Evolutionary conservation across 2,888 invertebrate species (phyloP), one percentile per base, ranked within the genome.

Genomic region (Brachyptera putata): DNA sequence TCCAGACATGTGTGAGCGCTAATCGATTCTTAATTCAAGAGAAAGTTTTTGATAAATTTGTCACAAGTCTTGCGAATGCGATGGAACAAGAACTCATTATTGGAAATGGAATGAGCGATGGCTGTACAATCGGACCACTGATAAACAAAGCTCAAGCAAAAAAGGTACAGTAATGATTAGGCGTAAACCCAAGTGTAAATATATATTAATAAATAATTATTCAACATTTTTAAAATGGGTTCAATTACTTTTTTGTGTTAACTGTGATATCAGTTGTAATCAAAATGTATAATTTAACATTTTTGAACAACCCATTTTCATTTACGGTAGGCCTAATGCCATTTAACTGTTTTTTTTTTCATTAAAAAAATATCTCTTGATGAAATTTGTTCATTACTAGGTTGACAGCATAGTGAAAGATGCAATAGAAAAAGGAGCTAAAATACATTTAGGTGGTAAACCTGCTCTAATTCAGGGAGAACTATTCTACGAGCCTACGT

Each of bases 1-100:
- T 67, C 21, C 71, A 97, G 79, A 93, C 99, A 0, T 99, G 99
- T 75, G 87, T 99, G 3, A 90, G 95, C 61, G 87, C 97, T 0
- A 99, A 99, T 73, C 80, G 95, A 68, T 89, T 95, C 69, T 82
- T 91, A 64, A 82, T 95, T 22, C 91, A 95, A 70, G 83, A 85
- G 65, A 79, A 81, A 57, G 75, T 97, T 24, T 89, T 86, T 74
- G 89, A 95, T 65, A 72, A 83, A 67, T 98, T 97, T 77, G 80
- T 95, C 0, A 74, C 77, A 1, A 84, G 84, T 67, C 79, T 98
- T 49, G 80, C 83, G 43, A 76, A 78, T 16, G 82, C 80, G 56
- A 89, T 96, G 64, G 75, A 79, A 58, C 72, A 77, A 1, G 79
- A 82, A 48, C 80, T 97, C 63, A 82, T 86, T 63, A 78, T 95